Evolutionary conservation across 2,888 invertebrate genomes (phyloP).

Genomic region (Apocheima hispidaria): DNA sequence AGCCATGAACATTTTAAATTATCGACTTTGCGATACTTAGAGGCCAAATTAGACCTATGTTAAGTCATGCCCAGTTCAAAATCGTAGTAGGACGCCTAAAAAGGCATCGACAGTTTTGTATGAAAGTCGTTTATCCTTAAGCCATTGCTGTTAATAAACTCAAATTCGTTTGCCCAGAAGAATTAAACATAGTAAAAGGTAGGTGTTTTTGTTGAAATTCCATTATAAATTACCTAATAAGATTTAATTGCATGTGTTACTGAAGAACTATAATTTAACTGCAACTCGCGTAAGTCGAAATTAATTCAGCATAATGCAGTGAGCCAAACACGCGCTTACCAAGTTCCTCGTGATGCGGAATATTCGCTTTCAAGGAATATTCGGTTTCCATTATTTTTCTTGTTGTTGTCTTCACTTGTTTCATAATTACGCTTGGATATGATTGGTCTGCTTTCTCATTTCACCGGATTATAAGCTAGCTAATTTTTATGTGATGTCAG

Average conservation of each 20-base stretch:
- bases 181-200: neutral
- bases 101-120: too few species aligned
- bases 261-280: conserved; percentile 14
- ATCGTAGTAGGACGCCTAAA: too few species aligned
- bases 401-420: conserved; percentile 58
- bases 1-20: too few species aligned
- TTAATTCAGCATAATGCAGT: conserved; percentile 41
- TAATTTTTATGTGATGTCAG: neutral
- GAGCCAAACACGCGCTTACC: conserved; percentile 36
- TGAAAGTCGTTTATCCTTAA: too few species aligned
- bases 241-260: conserved; percentile 46
- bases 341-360: conserved; percentile 58
- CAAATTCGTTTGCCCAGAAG: neutral
- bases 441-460: conserved; percentile 1
- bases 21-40: too few species aligned
- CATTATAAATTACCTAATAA: conserved; percentile 41
- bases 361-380: conserved; percentile 45
- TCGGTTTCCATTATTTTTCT: conserved; percentile 55
- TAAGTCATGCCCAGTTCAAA: too few species aligned
- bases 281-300: conserved; percentile 17
- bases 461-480: neutral
- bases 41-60: too few species aligned
- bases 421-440: conserved; percentile 52
- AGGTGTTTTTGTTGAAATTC: neutral
- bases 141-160: neutral